phyloP scores from a whole-genome alignment of 2,888 invertebrate genomes.

The Brenthis hecate region DNA sequence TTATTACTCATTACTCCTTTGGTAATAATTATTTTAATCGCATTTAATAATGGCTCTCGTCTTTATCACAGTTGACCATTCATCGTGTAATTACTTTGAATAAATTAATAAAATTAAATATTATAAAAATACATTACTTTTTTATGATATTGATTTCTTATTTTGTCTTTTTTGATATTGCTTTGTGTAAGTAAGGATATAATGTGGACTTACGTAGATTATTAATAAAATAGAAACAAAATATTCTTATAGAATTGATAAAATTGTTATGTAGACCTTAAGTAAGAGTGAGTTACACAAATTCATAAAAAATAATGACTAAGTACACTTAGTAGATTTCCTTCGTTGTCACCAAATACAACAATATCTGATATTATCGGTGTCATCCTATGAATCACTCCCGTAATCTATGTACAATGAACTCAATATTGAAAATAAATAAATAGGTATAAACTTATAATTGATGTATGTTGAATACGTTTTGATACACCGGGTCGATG shows the following conservation, averaged over 20 bases:
- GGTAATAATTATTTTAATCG: constrained; percentile 31
- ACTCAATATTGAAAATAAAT: constrained; percentile 52
- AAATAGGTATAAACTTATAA: constrained; percentile 45
- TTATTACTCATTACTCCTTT: constrained; percentile 44
- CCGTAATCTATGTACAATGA: constrained; percentile 47
- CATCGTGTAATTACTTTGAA: background rate
- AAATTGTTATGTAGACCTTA: too few species aligned
- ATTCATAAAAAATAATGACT: too few species aligned
- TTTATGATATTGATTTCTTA: background rate
- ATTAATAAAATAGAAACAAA: too few species aligned
- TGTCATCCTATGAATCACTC: constrained; percentile 63
- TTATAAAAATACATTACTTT: background rate
- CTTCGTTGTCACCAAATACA: constrained; percentile 43
- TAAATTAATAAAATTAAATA: background rate
- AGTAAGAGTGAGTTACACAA: too few species aligned
- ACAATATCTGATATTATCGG: constrained; percentile 58
- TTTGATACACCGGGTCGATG: constrained; percentile 76
- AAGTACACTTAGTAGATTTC: constrained; percentile 17
- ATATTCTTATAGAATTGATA: too few species aligned
- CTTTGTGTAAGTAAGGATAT: too few species aligned
- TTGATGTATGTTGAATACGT: constrained; percentile 64
- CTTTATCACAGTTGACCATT: constrained; percentile 1
- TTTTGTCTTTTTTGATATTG: too few species aligned
- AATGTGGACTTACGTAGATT: too few species aligned
- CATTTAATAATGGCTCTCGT: constrained; percentile 33